phyloP scores from a whole-genome alignment of 2,888 invertebrate species.

The Perdita meconis region DNA sequence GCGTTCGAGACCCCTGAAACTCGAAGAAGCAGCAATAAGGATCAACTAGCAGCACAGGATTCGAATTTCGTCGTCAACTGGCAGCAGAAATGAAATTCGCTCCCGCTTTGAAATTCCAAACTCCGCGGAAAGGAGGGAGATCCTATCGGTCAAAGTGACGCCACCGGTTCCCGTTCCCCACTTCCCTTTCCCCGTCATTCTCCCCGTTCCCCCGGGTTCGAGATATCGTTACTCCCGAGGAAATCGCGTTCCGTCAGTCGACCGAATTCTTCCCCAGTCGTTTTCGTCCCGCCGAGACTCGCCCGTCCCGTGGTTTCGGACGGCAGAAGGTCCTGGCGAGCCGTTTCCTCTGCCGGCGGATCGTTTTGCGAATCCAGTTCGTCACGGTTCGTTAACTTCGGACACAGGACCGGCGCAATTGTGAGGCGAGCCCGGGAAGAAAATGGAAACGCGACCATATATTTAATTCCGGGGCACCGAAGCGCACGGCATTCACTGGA shows the following conservation, averaged over 20 bases:
- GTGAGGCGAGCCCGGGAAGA: not conserved
- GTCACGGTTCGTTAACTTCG: conserved; percentile 43
- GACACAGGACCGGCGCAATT: not conserved
- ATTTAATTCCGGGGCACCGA: conserved; percentile 1
- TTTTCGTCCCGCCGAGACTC: conserved; percentile 15
- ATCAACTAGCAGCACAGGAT: conserved; percentile 67
- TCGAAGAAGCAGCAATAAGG: conserved; percentile 64
- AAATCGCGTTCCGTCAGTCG: conserved; percentile 45
- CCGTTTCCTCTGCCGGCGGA: not conserved
- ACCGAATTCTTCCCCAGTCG: conserved; percentile 27
- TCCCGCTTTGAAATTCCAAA: conserved; percentile 78
- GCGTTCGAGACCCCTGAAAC: not conserved
- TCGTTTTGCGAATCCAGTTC: conserved; percentile 30
- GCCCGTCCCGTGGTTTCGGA: not conserved
- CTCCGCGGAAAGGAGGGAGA: conserved; percentile 42
- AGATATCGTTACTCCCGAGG: conserved; percentile 33
- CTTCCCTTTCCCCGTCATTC: not conserved
- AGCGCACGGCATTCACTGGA: not conserved
- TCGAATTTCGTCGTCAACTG: conserved; percentile 72
- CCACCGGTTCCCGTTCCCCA: conserved; percentile 11
- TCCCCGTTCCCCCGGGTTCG: not conserved
- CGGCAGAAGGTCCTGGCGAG: conserved; percentile 8
- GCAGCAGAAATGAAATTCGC: conserved; percentile 71
- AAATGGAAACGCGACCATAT: conserved; percentile 13
- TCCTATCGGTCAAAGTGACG: conserved; percentile 56